Evolutionary conservation across 2,113 vertebrate genomes (phyloP).

Genomic region (Turdus rufiventris): DNA sequence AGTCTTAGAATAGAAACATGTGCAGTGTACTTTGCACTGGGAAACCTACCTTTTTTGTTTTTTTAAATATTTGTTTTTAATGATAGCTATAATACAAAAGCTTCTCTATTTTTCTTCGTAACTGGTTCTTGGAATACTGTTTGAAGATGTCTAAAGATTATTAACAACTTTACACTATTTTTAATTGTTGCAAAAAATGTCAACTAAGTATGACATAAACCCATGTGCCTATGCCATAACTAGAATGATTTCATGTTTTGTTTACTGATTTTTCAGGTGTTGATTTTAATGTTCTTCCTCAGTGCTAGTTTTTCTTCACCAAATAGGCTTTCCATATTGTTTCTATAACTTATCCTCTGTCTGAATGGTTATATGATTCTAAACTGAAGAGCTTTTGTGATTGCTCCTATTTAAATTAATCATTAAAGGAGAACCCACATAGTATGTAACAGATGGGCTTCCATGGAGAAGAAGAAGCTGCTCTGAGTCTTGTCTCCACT

Average conservation of each 20-base stretch:
- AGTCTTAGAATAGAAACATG: not conserved
- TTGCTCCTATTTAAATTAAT: slow-evolving; percentile 26
- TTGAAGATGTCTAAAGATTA: not conserved
- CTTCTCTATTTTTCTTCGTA: not conserved
- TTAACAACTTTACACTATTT: not conserved
- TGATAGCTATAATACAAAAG: not conserved
- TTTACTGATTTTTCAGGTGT: not conserved
- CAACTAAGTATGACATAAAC: not conserved
- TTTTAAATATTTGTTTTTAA: not conserved
- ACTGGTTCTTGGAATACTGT: not conserved
- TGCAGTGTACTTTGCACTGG: not conserved
- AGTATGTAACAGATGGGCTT: not conserved
- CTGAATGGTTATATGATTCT: not conserved
- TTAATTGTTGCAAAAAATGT: not conserved
- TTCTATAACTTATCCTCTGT: not conserved
- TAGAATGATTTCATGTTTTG: not conserved
- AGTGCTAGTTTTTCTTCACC: not conserved
- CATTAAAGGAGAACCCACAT: not conserved
- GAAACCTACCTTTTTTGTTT: not conserved
- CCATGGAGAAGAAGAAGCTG: not conserved
- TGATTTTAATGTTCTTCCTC: not conserved
- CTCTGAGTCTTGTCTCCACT: not conserved
- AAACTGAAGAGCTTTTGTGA: not conserved
- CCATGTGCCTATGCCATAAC: not conserved
- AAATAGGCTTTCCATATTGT: not conserved